These are phyloP conservation scores for Neoaliturus tenellus DNA, from an alignment of 2,888 invertebrate genomes.

Conservation along the genomic window DNA sequence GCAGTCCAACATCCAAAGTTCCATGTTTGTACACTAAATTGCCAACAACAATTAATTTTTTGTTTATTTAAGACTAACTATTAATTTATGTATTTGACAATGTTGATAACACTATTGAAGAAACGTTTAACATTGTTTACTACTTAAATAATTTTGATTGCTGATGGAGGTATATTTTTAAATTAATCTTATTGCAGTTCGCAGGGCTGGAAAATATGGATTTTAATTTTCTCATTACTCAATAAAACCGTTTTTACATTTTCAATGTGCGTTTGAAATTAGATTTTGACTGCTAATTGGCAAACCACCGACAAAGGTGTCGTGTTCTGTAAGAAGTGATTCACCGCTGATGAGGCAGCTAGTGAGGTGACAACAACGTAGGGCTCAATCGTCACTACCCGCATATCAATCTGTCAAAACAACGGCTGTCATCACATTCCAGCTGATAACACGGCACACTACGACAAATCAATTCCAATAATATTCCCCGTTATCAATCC, in stretches of 20 bases:
- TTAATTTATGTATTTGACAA: no score
- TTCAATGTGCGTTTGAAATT: neutral
- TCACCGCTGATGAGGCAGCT: neutral
- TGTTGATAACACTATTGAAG: no score
- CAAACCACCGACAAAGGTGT: neutral
- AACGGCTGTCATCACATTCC: slow-evolving; percentile 7
- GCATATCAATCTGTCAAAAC: slow-evolving; percentile 3
- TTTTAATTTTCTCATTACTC: neutral
- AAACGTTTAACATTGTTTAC: no score
- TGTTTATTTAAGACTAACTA: no score
- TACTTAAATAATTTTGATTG: no score
- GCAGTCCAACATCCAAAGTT: no score
- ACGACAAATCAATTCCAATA: neutral
- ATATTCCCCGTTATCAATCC: neutral
- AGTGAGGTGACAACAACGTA: neutral
- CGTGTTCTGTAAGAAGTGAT: neutral
- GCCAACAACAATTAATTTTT: no score
- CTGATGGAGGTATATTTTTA: no score
- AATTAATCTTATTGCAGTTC: no score
- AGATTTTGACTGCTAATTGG: neutral
- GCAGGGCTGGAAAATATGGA: neutral
- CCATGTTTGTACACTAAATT: no score
- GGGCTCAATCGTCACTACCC: neutral
- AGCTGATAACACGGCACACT: neutral
- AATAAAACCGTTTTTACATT: neutral